Percentiles rank a stretch among this genome's conserved stretches.
phyloP scores from a whole-genome alignment of 2,797 vertebrate species.

The Macrochelys suwanniensis region DNA sequence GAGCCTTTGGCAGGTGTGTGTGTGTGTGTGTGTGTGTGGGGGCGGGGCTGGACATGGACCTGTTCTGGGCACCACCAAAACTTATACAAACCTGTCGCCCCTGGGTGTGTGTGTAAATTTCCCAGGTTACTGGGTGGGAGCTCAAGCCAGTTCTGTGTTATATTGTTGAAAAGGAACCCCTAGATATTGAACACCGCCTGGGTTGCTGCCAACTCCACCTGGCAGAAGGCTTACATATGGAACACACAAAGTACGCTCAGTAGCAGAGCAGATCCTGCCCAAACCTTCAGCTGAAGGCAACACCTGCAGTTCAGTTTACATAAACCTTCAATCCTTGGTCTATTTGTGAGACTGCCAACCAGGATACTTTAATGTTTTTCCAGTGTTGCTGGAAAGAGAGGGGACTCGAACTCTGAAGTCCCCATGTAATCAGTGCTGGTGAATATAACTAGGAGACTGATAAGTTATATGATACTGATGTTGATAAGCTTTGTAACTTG shows the following conservation, averaged over 20 bases:
- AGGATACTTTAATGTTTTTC: neutral
- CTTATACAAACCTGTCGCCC: too few species aligned
- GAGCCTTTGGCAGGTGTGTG: too few species aligned
- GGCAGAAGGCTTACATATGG: too few species aligned
- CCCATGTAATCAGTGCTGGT: neutral
- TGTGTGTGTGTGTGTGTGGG: too few species aligned
- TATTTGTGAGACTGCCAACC: neutral
- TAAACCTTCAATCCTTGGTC: neutral
- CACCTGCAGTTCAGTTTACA: neutral
- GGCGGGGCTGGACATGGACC: too few species aligned
- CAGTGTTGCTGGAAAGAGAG: neutral
- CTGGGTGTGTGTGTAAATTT: too few species aligned
- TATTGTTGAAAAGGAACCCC: too few species aligned
- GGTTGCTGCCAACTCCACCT: too few species aligned
- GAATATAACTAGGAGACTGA: constrained; percentile 31
- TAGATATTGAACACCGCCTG: too few species aligned
- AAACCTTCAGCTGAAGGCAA: neutral
- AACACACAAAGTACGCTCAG: neutral
- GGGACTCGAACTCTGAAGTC: neutral
- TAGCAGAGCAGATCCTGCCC: neutral
- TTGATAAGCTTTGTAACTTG: constrained; percentile 23
- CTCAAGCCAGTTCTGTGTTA: too few species aligned
- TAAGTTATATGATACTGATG: constrained; percentile 32
- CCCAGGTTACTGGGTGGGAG: too few species aligned
- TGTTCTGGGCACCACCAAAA: too few species aligned